Conservation (phyloP, 2,888 invertebrate species). For the Pyralis farinalis region DNA sequence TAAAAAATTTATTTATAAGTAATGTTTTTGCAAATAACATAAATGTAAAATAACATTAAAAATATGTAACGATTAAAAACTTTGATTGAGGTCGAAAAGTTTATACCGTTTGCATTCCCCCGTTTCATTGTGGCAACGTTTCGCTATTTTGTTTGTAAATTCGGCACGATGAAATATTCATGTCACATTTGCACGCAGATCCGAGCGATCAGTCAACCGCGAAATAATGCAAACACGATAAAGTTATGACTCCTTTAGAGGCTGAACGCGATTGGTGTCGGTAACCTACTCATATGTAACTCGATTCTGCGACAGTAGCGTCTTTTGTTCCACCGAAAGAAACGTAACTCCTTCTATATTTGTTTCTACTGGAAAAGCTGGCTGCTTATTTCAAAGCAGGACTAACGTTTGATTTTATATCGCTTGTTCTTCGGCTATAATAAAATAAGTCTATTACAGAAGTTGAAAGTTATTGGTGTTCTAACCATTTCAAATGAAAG, state of each 20-base stretch:
- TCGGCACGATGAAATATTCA: slow-evolving; percentile 62
- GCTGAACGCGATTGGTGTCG: slow-evolving; percentile 43
- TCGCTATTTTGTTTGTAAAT: slow-evolving; percentile 48
- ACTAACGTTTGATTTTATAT: no score
- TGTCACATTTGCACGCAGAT: slow-evolving; percentile 68
- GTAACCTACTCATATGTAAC: slow-evolving; percentile 35
- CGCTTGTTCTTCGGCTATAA: no score
- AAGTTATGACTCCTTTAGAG: slow-evolving; percentile 66
- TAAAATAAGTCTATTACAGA: no score
- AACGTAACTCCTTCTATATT: not conserved
- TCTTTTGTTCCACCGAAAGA: slow-evolving; percentile 16
- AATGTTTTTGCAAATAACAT: no score
- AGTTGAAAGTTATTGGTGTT: no score
- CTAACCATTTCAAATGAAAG: no score
- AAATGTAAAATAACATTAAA: no score
- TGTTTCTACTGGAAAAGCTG: no score
- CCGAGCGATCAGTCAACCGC: slow-evolving; percentile 60
- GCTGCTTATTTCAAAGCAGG: no score
- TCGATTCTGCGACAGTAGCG: slow-evolving; percentile 20
- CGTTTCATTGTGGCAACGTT: slow-evolving; percentile 17
- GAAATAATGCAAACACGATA: slow-evolving; percentile 76
- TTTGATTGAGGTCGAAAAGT: slow-evolving; percentile 18
- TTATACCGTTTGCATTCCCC: slow-evolving; percentile 13
- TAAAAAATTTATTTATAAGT: no score
- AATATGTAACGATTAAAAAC: slow-evolving; percentile 2